Percentiles rank a stretch among this genome's conserved stretches.
phyloP scores from a whole-genome alignment of 2,797 vertebrate species.

The Manis javanica region DNA sequence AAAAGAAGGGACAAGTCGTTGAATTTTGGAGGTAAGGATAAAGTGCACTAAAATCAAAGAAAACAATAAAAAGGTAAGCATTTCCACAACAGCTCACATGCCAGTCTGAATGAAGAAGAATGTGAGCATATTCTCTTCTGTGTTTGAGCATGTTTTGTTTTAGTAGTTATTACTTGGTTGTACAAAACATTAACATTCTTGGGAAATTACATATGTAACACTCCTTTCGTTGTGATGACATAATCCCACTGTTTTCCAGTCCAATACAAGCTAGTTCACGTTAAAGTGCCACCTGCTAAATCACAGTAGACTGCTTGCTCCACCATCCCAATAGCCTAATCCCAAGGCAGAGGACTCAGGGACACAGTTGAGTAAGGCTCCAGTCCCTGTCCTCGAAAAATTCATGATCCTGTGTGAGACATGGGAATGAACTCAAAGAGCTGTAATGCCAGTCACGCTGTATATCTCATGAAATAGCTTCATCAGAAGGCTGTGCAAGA shows the following conservation, averaged over 20 bases:
- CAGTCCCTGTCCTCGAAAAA: not conserved
- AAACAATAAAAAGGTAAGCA: not conserved
- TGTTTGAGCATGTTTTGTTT: not conserved
- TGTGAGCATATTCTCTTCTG: rapidly evolving
- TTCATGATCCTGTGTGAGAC: not conserved
- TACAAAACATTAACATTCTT: not conserved
- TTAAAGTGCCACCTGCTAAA: not conserved
- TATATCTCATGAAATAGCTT: not conserved
- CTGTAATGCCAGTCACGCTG: not conserved
- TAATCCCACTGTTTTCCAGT: not conserved
- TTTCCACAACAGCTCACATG: not conserved
- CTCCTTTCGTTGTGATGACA: not conserved
- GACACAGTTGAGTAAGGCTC: not conserved
- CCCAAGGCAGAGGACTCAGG: not conserved
- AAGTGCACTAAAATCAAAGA: not conserved
- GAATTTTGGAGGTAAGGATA: not conserved
- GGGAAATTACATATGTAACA: not conserved
- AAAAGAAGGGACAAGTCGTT: not conserved
- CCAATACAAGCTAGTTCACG: not conserved
- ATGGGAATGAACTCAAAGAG: not conserved
- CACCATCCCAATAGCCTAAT: not conserved
- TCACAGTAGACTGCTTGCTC: not conserved
- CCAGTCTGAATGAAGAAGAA: not conserved
- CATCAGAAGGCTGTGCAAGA: not conserved
- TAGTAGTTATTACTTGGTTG: not conserved